A percentile compares a stretch with the other conserved stretches of the same genome.
phyloP scores from a whole-genome alignment of 1,140 invertebrate species.

The Drosophila virilis region DNA sequence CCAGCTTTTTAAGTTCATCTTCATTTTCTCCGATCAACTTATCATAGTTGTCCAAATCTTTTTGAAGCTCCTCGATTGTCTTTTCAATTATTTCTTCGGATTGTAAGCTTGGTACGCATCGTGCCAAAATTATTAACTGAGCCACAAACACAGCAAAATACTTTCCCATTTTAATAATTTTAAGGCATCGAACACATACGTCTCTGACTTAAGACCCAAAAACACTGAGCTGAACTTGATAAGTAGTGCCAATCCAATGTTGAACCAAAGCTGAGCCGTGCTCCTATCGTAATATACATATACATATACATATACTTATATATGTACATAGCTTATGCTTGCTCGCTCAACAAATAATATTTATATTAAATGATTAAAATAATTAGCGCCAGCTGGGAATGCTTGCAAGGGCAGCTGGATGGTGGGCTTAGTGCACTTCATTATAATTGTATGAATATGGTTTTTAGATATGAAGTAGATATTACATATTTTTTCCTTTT shows the following conservation, averaged over 20 bases:
- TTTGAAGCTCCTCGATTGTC: background rate
- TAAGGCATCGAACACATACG: background rate
- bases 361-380: too few species aligned
- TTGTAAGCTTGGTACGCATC: background rate
- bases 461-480: too few species aligned
- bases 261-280: background rate
- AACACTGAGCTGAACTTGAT: background rate
- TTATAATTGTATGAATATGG: too few species aligned
- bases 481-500: too few species aligned
- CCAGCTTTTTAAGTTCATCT: background rate
- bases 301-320: too few species aligned
- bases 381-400: too few species aligned
- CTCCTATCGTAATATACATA: background rate
- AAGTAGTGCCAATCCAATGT: background rate
- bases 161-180: slow-evolving; percentile 2
- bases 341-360: too few species aligned
- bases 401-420: too few species aligned
- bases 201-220: background rate
- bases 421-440: too few species aligned
- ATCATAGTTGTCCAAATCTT: background rate
- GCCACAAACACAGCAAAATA: background rate
- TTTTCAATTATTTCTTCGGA: background rate
- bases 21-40: background rate
- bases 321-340: too few species aligned
- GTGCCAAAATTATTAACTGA: background rate